phyloP scores from a whole-genome alignment of 1,140 invertebrate genomes.

The Heliothis subflexa region DNA sequence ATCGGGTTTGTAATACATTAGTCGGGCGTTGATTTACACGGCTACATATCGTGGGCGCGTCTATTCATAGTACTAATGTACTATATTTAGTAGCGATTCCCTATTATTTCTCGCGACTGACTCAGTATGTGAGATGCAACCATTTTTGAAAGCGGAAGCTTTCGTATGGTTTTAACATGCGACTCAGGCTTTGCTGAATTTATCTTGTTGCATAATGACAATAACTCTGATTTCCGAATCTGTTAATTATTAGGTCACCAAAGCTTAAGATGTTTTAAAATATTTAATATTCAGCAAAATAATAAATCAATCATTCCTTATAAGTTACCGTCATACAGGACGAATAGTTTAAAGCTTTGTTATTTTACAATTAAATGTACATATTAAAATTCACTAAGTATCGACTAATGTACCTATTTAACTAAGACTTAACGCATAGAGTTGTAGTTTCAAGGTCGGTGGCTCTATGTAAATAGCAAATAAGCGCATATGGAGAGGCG shows the following conservation, averaged over 20 bases:
- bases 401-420: slow-evolving; percentile 5
- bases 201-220: not conserved
- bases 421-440: slow-evolving; percentile 26
- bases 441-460: slow-evolving; percentile 42
- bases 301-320: not conserved
- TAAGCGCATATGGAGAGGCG: slow-evolving; percentile 47
- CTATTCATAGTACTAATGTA: slow-evolving; percentile 83
- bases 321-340: no score
- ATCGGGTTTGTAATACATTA: slow-evolving; percentile 81
- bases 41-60: slow-evolving; percentile 76
- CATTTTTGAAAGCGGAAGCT: slow-evolving; percentile 63
- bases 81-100: slow-evolving; percentile 83
- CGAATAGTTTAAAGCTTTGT: not conserved
- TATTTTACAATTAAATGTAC: not conserved
- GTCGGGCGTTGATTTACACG: slow-evolving; percentile 81
- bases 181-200: not conserved
- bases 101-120: slow-evolving; percentile 81
- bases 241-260: slow-evolving; percentile 8
- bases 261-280: not conserved
- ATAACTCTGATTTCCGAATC: not conserved
- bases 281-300: not conserved
- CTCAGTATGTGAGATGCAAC: slow-evolving; percentile 69
- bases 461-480: slow-evolving; percentile 48
- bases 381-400: slow-evolving; percentile 4
- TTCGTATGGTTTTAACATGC: slow-evolving; percentile 36